A percentile compares a stretch with the other conserved stretches of the same genome.
These are phyloP conservation scores for Apteryx owenii DNA, from an alignment of 2,113 vertebrate species.

Conservation along the genomic window DNA sequence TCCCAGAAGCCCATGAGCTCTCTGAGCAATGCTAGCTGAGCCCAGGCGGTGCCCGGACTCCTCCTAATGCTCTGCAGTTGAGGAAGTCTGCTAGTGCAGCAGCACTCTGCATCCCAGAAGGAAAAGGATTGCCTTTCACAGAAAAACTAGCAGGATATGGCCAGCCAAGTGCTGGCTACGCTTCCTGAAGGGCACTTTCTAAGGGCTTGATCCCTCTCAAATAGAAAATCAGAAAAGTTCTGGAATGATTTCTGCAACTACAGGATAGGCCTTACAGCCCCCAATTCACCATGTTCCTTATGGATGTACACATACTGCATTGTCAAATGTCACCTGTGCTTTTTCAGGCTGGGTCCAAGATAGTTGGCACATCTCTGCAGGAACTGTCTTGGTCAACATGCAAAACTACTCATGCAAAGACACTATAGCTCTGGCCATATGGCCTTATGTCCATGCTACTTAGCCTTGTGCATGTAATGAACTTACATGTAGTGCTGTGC, in stretches of 20 bases:
- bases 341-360: background rate
- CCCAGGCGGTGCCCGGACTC: background rate
- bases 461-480: background rate
- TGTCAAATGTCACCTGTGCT: background rate
- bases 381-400: background rate
- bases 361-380: background rate
- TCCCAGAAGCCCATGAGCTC: background rate
- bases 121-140: background rate
- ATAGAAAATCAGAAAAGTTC: background rate
- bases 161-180: background rate
- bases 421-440: background rate
- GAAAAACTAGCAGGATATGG: background rate
- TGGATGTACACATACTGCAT: fast-evolving
- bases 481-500: fast-evolving
- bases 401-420: background rate
- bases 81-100: background rate
- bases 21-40: background rate
- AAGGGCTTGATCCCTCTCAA: background rate
- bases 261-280: background rate
- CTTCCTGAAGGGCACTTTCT: background rate
- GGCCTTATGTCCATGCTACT: background rate
- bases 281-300: background rate
- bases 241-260: background rate
- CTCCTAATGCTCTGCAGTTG: background rate
- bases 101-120: background rate